These are phyloP conservation scores for Dasyornis broadbenti DNA, from an alignment of 2,113 vertebrate genomes.

Conservation along the genomic window DNA sequence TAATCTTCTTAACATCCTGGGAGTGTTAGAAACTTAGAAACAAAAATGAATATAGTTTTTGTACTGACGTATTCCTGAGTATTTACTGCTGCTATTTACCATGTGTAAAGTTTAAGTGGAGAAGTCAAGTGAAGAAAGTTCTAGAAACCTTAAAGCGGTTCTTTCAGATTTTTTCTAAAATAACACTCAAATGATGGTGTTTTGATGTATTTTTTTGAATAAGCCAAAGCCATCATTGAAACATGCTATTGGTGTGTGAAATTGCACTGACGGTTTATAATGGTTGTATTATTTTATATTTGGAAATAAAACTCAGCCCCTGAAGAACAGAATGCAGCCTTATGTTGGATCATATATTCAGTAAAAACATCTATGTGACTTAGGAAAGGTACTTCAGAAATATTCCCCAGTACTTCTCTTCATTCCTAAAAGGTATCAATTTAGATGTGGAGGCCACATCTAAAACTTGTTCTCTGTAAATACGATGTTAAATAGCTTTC, in stretches of 20 bases:
- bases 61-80: neutral
- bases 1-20: constrained; percentile 26
- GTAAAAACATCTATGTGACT: neutral
- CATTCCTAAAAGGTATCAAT: neutral
- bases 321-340: neutral
- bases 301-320: neutral
- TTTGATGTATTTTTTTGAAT: neutral
- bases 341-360: neutral
- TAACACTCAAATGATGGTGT: rapidly evolving
- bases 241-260: neutral
- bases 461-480: neutral
- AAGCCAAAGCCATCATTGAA: neutral
- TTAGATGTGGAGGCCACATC: neutral
- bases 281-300: neutral
- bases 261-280: neutral
- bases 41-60: neutral
- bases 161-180: neutral
- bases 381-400: neutral
- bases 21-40: neutral
- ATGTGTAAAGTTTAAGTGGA: neutral
- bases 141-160: neutral
- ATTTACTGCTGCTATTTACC: neutral
- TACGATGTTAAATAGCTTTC: neutral
- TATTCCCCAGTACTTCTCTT: neutral
- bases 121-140: neutral